phyloP scores from a whole-genome alignment of 2,888 invertebrate species.

The Drosophila pseudotakahashii region DNA sequence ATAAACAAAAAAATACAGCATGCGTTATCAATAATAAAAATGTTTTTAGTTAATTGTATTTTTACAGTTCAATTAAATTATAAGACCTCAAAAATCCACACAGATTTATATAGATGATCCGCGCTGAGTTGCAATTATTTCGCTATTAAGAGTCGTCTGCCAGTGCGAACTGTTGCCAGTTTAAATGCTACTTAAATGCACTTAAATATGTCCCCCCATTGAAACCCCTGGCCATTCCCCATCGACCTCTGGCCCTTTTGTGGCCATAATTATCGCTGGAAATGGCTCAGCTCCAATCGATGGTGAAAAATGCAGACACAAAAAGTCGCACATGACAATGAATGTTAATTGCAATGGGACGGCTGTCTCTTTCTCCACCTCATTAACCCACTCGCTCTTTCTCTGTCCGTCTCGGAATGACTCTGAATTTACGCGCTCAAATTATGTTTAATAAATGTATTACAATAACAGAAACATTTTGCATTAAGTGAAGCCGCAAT shows the following conservation, averaged over 20 bases:
- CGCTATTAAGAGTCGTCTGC: conserved; percentile 58
- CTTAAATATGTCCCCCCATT: conserved; percentile 77
- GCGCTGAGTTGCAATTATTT: conserved; percentile 64
- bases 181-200: conserved; percentile 76
- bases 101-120: conserved; percentile 20
- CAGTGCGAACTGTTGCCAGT: conserved; percentile 10
- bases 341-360: conserved; percentile 70
- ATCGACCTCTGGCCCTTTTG: conserved; percentile 22
- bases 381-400: conserved; percentile 6
- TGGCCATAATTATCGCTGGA: conserved; percentile 71
- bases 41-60: not conserved
- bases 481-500: conserved; percentile 66
- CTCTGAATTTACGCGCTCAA: conserved; percentile 67
- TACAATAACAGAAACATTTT: conserved; percentile 71
- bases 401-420: conserved; percentile 32
- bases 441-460: conserved; percentile 79
- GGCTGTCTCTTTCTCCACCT: conserved; percentile 15
- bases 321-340: conserved; percentile 74
- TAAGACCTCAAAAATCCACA: not conserved
- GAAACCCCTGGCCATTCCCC: conserved; percentile 35
- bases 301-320: conserved; percentile 39
- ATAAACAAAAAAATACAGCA: no score
- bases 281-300: conserved; percentile 51
- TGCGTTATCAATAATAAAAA: not conserved
- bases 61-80: not conserved